Percentiles rank a stretch among this genome's conserved stretches.
Conservation (phyloP, 2,888 invertebrate genomes). For the Apotomis turbidana region DNA sequence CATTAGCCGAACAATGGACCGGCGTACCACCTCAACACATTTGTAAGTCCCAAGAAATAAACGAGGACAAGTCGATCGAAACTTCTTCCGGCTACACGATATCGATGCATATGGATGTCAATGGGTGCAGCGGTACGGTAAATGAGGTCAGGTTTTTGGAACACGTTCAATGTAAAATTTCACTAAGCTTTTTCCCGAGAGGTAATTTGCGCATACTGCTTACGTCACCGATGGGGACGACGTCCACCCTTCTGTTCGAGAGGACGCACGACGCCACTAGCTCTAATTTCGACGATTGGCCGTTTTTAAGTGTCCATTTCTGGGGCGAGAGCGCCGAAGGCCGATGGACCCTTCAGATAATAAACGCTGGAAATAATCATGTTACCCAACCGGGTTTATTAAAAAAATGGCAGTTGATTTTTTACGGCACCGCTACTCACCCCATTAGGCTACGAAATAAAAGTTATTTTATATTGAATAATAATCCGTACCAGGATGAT, state of each 20-base stretch:
- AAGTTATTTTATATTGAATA: constrained; percentile 77
- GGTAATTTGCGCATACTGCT: constrained; percentile 95
- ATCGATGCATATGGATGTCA: constrained; percentile 94
- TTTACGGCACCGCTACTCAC: constrained; percentile 96
- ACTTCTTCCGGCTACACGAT: constrained; percentile 89
- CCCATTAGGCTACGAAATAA: constrained; percentile 89
- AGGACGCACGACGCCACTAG: constrained; percentile 95
- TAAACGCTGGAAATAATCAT: constrained; percentile 89
- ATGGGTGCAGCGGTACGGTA: constrained; percentile 93
- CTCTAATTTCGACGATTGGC: constrained; percentile 99
- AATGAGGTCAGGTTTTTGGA: constrained; percentile 96
- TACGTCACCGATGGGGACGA: constrained; percentile 96
- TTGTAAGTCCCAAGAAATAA: constrained; percentile 95
- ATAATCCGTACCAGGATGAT: constrained; percentile 70
- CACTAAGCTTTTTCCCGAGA: constrained; percentile 94
- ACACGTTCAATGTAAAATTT: constrained; percentile 98
- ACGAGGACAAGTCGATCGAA: constrained; percentile 92
- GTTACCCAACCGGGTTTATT: constrained; percentile 94
- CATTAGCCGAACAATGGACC: constrained; percentile 96
- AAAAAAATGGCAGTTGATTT: constrained; percentile 97
- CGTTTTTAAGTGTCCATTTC: constrained; percentile 98
- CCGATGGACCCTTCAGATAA: constrained; percentile 93
- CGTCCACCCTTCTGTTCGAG: constrained; percentile 96
- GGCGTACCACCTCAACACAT: constrained; percentile 97
- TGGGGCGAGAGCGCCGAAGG: constrained; percentile 98